Base-by-base conservation (phyloP, 2,113 vertebrate genomes). In the Oreochromis tanganicae region DNA sequence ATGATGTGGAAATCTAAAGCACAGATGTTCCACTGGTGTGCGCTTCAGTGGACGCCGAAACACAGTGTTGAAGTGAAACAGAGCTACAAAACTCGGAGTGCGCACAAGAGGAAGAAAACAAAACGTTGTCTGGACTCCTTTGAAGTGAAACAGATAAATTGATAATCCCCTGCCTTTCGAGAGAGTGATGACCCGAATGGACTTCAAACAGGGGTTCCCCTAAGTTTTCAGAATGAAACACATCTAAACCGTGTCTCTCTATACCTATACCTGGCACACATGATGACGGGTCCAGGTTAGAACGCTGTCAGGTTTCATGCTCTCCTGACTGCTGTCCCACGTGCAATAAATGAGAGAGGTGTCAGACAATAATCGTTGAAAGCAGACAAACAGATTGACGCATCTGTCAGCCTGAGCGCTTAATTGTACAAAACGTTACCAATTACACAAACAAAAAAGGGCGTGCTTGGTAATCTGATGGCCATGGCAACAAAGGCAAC, bases 1-100 rank as follows among this genome's bases (percentile, higher is more conserved):
- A 29, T 63, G 85, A 85, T 87, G 89, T 89, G 85, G 75, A 84
- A 90, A 93, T 91, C 83, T 75, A 92, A 93, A 86, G 87, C 88
- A 48, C 89, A 93, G 88, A 92, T 94, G 92, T 92, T 91, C 29
- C 82, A 83, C 80, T 19, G 75, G 52, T 82, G 84, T 78, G 73
- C 46, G 46, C 27, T 32, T 48, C 71, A 19, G 16, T 81, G 84
- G 84, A 43, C 55, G 50, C 16, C 12, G 75, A 55, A 57, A 50
- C 21, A 32, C 16, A 50, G 73, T n/a, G 24, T 50, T 78, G 73
- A 78, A 50, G 16, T 46, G 80, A 66, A 34, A 48, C 43, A 83
- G 80, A 12, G 19, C 81, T n/a, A 2, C 55, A 79, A 56, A 81
- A 83, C 46, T 61, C 38, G 29, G 6, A 41, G 59, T 19, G 73